These are phyloP conservation scores for Sebastes taczanowskii DNA, from an alignment of 2,797 vertebrate species.

Conservation along the genomic window DNA sequence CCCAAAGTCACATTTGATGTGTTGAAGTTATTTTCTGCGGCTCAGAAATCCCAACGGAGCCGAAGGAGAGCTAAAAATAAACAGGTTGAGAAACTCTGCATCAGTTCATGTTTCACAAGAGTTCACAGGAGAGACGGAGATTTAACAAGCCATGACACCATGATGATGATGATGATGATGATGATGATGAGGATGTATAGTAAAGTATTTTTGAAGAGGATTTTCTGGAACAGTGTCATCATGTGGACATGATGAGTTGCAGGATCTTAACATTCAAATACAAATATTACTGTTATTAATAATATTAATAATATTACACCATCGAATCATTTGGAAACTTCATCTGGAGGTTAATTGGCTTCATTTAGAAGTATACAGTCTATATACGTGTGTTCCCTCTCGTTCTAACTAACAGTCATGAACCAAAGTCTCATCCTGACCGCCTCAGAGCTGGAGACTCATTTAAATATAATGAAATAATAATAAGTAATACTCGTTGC, in stretches of 20 bases:
- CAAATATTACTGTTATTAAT: constrained; percentile 1
- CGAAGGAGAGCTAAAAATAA: constrained; percentile 5
- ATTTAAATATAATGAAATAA: not conserved
- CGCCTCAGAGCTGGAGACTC: too few species aligned
- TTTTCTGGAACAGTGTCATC: not conserved
- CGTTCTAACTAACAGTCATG: constrained; percentile 6
- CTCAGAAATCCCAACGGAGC: not conserved
- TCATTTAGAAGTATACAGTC: not conserved
- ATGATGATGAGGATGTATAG: constrained; percentile 2
- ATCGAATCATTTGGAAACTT: not conserved
- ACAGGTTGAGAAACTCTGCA: constrained; percentile 17
- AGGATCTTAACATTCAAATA: constrained; percentile 41
- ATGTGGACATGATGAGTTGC: not conserved
- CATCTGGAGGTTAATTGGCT: not conserved
- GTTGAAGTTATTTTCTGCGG: constrained; percentile 8
- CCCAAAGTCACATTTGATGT: not conserved
- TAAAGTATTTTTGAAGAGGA: not conserved
- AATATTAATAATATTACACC: not conserved
- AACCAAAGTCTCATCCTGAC: constrained; percentile 44
- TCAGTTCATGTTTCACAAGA: not conserved
- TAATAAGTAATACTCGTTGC: not conserved
- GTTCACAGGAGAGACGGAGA: not conserved
- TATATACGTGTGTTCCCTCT: constrained; percentile 1
- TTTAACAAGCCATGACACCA: constrained; percentile 16
- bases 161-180: constrained; percentile 17